Evolutionary conservation across 2,797 vertebrate species (phyloP), one percentile per base, ranked within the genome.

Genomic region (Bradypodion pumilum): DNA sequence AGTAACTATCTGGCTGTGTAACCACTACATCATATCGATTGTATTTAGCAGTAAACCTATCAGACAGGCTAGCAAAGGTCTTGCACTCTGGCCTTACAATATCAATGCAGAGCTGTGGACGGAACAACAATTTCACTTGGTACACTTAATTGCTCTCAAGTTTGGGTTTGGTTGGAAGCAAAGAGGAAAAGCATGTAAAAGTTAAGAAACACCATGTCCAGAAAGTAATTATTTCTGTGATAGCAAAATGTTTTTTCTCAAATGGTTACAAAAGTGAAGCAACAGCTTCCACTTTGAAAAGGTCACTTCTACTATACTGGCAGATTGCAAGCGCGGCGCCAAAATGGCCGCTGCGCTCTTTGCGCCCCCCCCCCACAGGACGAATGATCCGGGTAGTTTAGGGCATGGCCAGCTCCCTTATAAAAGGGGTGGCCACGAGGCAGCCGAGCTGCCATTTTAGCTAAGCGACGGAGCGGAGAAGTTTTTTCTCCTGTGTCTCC

Each of bases 251-350:
- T 0, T 23, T 69, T 35, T 21, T 85, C 87, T 84, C 25, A 4
- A 87, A 80, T 66, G n/a, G 4, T 82, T 80, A 59, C 1, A 74
- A 66, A 78, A 92, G 80, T 42, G 62, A 88, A 88, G 69, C 0
- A 0, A 3, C 66, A 40, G 85, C 32, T 74, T 90, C 0, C 0
- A 19, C 74, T 90, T 90, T 84, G 74, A 87, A 81, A 87, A 92
- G 88, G 86, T 89, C 83, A 90, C 42, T 84, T 73, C 73, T 77
- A 3, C 60, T 81, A 21, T 25, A 29, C 25, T 35, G 63, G 60
- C 40, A 84, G 42, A 29, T 86, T n/a, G n/a, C n/a, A n/a, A n/a
- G n/a, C n/a, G n/a, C n/a, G n/a, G n/a, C n/a, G n/a, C n/a, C n/a
- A n/a, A n/a, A n/a, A n/a, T n/a, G n/a, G n/a, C n/a, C n/a, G n/a